Base-by-base conservation (phyloP, 1,140 invertebrate genomes). In the Cotesia chilonis region DNA sequence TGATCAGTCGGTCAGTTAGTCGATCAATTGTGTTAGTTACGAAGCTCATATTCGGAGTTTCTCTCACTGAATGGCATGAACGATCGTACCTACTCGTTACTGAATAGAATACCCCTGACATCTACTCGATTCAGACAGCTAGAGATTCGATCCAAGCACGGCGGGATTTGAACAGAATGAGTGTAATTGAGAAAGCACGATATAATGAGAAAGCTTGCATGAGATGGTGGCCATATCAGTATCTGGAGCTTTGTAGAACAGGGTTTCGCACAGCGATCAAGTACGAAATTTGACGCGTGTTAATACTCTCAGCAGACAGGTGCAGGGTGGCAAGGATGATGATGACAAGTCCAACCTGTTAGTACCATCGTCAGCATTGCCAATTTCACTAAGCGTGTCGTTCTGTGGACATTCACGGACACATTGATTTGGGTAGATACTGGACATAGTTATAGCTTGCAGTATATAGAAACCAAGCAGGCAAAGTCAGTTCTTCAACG, bases 231-330 rank as follows among this genome's bases (percentile, higher is more conserved):
- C 14, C 35, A 63, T 35, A 59, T 54, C 7, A 59, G 52, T 64
- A 41, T 36, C 37, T 66, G 52, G 55, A 28, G 60, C 63, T 55
- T 63, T 63, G 37, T 69, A 12, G 72, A 41, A 69, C 17, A 38
- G 68, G 65, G 65, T 38, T 52, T 41, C 51, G 17, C 41, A 60
- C n/a, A 51, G 6, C 14, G 36, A 17, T 59, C 28, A 28, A 9
- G 57, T 20, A 61, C 72, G 66, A 69, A 73, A 73, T 73, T 69
- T 73, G 72, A 73, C 72, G 69, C 72, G 72, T 69, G 72, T 65
- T 70, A 61, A 61, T 55, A 61, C 55, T 57, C 55, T 52, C 9
- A 51, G 47, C 66, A 17, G 59, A 41, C 37, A 51, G 35, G 12
- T 14, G 10, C 4, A 17, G 17, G 41, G 41, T 47, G 41, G 6